These are phyloP conservation scores for Semotilus atromaculatus DNA, from an alignment of 2,797 vertebrate species.

Conservation along the genomic window DNA sequence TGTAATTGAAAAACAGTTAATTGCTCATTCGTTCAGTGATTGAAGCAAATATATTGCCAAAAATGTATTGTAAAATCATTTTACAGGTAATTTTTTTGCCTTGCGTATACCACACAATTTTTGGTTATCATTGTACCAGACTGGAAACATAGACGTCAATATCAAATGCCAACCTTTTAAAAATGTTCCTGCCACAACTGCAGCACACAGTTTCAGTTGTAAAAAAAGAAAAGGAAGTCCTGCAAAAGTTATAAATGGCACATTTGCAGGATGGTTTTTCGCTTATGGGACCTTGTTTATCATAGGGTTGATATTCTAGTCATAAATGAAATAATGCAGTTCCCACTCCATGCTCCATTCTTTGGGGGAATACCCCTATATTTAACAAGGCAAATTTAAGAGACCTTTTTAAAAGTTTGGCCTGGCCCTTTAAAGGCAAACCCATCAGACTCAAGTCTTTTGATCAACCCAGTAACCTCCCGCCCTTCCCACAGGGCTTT, in stretches of 20 bases:
- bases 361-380: conserved; percentile 64
- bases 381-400: conserved; percentile 73
- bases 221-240: neutral
- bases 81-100: neutral
- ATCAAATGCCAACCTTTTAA: neutral
- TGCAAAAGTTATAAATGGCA: conserved; percentile 6
- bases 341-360: conserved; percentile 23
- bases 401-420: conserved; percentile 71
- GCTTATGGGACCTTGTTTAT: conserved; percentile 33
- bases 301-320: conserved; percentile 21
- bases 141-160: conserved; percentile 19
- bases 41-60: neutral
- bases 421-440: conserved; percentile 66
- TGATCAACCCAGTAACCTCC: conserved; percentile 71
- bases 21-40: neutral
- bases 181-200: neutral
- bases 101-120: neutral
- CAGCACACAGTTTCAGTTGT: conserved; percentile 2
- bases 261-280: conserved; percentile 16
- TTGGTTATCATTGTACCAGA: conserved; percentile 26
- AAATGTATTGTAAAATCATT: neutral
- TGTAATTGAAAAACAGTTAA: neutral
- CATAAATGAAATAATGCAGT: conserved; percentile 35
- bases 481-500: conserved; percentile 66
- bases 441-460: conserved; percentile 72